phyloP scores from a whole-genome alignment of 2,113 vertebrate genomes.

The Tautogolabrus adspersus region DNA sequence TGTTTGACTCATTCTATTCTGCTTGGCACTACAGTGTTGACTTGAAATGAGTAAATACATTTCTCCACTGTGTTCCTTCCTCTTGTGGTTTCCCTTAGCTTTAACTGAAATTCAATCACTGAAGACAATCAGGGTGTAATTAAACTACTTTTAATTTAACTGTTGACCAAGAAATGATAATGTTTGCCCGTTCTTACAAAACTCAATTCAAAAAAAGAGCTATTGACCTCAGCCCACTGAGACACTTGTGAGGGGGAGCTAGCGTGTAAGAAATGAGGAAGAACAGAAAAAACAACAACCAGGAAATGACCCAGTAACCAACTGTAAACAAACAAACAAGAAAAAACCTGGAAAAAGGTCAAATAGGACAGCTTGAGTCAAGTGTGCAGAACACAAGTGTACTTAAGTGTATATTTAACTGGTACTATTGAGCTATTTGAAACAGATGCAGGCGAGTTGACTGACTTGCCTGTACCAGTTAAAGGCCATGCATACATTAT shows the following conservation, averaged over 20 bases:
- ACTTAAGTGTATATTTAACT: conserved; percentile 74
- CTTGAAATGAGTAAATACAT: conserved; percentile 35
- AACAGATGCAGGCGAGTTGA: conserved; percentile 61
- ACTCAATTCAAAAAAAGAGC: conserved; percentile 60
- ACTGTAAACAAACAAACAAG: conserved; percentile 41
- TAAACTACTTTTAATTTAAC: conserved; percentile 75
- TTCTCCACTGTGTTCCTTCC: conserved; percentile 31
- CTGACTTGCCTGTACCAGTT: conserved; percentile 55
- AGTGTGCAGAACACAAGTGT: conserved; percentile 70
- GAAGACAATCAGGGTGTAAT: conserved; percentile 72
- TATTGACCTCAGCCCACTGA: conserved; percentile 21
- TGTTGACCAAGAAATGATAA: conserved; percentile 65
- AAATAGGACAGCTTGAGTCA: conserved; percentile 42
- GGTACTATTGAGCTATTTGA: conserved; percentile 67
- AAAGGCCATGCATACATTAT: conserved; percentile 85
- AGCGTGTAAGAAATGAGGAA: conserved; percentile 20
- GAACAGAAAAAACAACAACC: conserved; percentile 33
- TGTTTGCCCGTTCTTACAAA: conserved; percentile 65
- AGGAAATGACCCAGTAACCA: conserved; percentile 33
- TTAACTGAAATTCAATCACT: conserved; percentile 72
- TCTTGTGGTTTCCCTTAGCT: conserved; percentile 47
- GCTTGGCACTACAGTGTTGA: conserved; percentile 26
- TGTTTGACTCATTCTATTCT: conserved; percentile 21
- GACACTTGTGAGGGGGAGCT: conserved; percentile 16
- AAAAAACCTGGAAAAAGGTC: conserved; percentile 11